Evolutionary conservation across 2,888 invertebrate species (phyloP).

Genomic region (Lithophane leautieri): DNA sequence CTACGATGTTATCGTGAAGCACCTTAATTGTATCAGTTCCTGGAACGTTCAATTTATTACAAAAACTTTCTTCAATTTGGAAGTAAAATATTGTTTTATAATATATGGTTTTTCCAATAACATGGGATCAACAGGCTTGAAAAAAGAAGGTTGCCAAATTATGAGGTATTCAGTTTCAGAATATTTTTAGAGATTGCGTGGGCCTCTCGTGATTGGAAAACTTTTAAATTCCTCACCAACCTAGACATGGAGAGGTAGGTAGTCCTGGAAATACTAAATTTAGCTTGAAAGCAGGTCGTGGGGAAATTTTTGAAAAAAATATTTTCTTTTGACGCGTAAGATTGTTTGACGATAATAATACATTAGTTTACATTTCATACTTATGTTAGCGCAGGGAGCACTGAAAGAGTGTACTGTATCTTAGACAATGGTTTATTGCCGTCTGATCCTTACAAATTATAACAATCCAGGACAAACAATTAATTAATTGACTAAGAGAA

Average conservation of each 20-base stretch:
- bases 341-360: background rate
- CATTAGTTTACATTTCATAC: background rate
- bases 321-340: too few relatives aligned
- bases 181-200: conserved; percentile 14
- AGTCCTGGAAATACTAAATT: background rate
- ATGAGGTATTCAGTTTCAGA: conserved; percentile 6
- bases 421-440: too few relatives aligned
- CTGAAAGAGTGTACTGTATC: too few relatives aligned
- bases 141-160: conserved; percentile 9
- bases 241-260: background rate
- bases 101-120: conserved; percentile 14
- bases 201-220: conserved; percentile 19
- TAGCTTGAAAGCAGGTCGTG: background rate
- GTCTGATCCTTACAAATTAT: too few relatives aligned
- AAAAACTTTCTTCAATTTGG: conserved; percentile 26
- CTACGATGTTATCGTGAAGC: background rate
- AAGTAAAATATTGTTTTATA: conserved; percentile 24
- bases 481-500: too few relatives aligned
- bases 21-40: background rate
- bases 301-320: background rate
- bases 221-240: conserved; percentile 10
- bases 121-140: conserved; percentile 25
- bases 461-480: too few relatives aligned
- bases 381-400: too few relatives aligned
- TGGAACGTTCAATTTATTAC: conserved; percentile 15